Evolutionary conservation across 2,888 invertebrate genomes (phyloP).

Genomic region (Bimastos eiseni): DNA sequence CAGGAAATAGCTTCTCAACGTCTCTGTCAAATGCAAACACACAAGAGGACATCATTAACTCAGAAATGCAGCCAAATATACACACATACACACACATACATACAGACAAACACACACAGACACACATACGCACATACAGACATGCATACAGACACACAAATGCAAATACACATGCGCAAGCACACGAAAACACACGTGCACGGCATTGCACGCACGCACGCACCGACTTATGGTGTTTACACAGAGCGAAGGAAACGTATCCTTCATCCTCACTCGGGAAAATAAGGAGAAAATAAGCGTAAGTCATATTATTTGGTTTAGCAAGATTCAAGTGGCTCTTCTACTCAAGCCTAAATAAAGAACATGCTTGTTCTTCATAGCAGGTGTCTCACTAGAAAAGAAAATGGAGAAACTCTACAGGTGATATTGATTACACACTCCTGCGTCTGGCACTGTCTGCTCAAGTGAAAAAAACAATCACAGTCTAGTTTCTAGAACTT

Average conservation of each 20-base stretch:
- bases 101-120: background rate
- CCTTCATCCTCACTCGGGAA: background rate
- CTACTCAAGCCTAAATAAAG: background rate
- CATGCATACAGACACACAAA: background rate
- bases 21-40: slow-evolving; percentile 70
- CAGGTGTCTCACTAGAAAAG: background rate
- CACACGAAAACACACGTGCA: too few species aligned
- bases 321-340: background rate
- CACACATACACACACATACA: background rate
- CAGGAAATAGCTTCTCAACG: slow-evolving; percentile 96
- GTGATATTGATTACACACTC: background rate
- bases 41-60: background rate
- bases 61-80: background rate
- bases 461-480: background rate
- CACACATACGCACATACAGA: background rate
- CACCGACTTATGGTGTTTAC: background rate
- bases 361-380: background rate
- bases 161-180: background rate
- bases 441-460: too few species aligned
- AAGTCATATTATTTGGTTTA: background rate
- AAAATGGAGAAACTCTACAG: background rate
- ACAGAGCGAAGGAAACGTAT: background rate
- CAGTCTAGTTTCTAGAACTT: background rate
- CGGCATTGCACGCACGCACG: too few species aligned
- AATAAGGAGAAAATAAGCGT: background rate